phyloP scores from a whole-genome alignment of 2,113 vertebrate species.

The Odobenus rosmarus region DNA sequence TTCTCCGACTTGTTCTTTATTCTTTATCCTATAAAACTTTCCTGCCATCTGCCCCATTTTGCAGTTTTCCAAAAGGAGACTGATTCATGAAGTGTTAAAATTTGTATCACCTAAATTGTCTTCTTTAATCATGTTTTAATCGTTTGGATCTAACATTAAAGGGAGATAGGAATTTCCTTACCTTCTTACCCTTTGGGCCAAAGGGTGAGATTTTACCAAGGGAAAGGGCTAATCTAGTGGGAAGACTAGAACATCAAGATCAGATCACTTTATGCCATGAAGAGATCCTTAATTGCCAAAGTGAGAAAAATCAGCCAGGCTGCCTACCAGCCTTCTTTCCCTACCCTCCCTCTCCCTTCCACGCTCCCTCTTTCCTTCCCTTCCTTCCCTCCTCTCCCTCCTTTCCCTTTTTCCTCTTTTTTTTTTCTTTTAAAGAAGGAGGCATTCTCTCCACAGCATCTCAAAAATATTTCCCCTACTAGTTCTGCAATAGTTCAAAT shows the following conservation, averaged over 20 bases:
- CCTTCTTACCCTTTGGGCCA: not conserved
- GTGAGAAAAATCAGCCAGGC: not conserved
- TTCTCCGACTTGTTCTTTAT: not conserved
- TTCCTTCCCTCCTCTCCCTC: no score
- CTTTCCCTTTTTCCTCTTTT: no score
- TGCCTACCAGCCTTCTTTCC: not conserved
- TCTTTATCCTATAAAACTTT: not conserved
- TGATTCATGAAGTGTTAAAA: not conserved
- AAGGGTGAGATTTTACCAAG: not conserved
- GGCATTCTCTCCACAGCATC: not conserved
- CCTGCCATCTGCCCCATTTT: not conserved
- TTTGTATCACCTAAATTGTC: not conserved
- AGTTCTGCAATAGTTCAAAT: not conserved
- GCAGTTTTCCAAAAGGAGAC: not conserved
- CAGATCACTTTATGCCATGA: not conserved
- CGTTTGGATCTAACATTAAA: not conserved
- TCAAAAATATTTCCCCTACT: not conserved
- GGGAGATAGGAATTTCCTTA: not conserved
- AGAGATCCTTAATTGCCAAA: not conserved
- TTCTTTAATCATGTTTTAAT: not conserved
- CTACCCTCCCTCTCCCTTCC: rapidly evolving
- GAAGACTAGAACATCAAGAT: not conserved
- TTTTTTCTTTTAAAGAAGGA: not conserved
- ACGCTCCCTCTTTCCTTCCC: rapidly evolving
- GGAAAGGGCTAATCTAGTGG: not conserved